Base-by-base conservation (phyloP, 1,140 invertebrate species). In the Sinella curviseta region DNA sequence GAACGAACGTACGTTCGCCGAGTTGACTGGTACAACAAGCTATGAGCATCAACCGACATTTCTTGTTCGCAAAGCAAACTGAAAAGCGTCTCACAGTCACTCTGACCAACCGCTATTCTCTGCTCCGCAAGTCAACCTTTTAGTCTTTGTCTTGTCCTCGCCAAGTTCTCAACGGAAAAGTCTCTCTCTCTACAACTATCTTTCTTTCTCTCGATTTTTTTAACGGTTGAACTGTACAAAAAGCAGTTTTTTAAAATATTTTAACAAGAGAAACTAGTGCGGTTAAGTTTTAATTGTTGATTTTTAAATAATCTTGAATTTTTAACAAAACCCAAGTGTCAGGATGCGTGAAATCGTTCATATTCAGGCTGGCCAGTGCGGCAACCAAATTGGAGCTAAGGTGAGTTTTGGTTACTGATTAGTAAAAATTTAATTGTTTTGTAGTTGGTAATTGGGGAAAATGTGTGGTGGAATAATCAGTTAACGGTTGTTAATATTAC, bases 271-370 rank as follows among this genome's bases (percentile, higher is more conserved):
- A 8, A 24, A 60, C 55, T 48, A 60, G n/a, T 60, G 12, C 55
- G n/a, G 24, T n/a, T n/a, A n/a, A 14, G 55, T 60, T 60, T 60
- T 60, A 60, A 60, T 24, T 60, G 55, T 26, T 60, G n/a, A n/a
- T n/a, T 8, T 48, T 48, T 48, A 12, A 48, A 48, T 12, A 48
- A 48, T 8, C 8, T 48, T 20, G 20, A 48, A n/a, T 60, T 60
- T 14, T 24, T 60, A 60, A 60, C 17, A 48, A n/a, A 60, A 60
- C 24, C 65, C 39, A 48, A 48, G 8, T 74, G 31, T 84, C 82
- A 88, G 84, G 78, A 93, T 93, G 92, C 89, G 92, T 85, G 92
- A 93, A 90, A 93, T 93, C 85, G 92, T 93, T 82, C 92, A 93
- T 86, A 88, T 93, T 79, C 92, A 93, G 86, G 92, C 91, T 79